Evolutionary conservation across 2,113 vertebrate species (phyloP).

Genomic region (Syrmaticus mikado): DNA sequence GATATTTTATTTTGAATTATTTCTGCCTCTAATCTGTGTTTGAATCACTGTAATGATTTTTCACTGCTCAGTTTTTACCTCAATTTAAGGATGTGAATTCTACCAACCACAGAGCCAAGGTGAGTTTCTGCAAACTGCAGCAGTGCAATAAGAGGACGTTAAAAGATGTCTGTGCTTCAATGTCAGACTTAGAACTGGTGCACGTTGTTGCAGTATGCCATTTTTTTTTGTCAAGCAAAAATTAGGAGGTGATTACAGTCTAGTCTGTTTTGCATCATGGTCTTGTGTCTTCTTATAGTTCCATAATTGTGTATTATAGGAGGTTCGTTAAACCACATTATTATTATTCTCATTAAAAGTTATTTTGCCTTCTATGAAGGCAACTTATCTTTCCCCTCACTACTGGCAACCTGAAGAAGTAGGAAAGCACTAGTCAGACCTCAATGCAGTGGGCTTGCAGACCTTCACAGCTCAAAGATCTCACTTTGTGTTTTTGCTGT

Average conservation of each 20-base stretch:
- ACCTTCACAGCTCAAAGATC: not conserved
- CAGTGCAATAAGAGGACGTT: not conserved
- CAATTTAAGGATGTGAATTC: not conserved
- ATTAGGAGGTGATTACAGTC: not conserved
- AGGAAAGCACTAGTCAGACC: not conserved
- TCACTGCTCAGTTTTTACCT: not conserved
- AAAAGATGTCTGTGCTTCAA: not conserved
- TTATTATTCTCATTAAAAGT: not conserved
- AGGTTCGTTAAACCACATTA: not conserved
- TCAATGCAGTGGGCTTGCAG: not conserved
- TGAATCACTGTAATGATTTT: not conserved
- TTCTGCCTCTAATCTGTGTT: not conserved
- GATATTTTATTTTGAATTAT: not conserved
- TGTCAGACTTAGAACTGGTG: not conserved
- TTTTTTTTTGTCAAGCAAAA: not conserved
- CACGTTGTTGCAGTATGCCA: not conserved
- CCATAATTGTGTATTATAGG: not conserved
- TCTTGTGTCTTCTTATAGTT: not conserved
- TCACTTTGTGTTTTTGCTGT: not conserved
- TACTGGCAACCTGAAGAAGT: not conserved
- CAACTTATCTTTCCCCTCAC: not conserved
- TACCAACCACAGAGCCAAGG: not conserved
- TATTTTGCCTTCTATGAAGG: not conserved
- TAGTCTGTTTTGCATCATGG: not conserved
- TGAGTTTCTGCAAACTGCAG: not conserved